phyloP scores from a whole-genome alignment of 2,888 invertebrate species.

The Adelognathus sp. region DNA sequence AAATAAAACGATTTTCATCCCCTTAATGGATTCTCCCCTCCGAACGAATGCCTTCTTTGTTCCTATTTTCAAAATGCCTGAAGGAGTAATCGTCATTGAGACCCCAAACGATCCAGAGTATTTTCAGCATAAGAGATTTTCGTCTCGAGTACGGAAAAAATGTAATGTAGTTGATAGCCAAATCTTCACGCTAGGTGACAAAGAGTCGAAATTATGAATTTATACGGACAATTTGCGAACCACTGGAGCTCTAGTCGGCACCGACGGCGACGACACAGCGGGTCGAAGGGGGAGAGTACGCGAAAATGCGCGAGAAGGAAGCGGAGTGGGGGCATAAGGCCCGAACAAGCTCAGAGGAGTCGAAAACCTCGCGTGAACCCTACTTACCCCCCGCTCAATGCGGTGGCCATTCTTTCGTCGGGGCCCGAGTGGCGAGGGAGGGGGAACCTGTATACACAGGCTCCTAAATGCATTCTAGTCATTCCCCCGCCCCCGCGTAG shows the following conservation, averaged over 20 bases:
- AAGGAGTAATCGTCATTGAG: too few relatives aligned
- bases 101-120: too few relatives aligned
- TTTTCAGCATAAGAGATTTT: too few relatives aligned
- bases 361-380: slow-evolving; percentile 81
- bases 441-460: slow-evolving; percentile 69
- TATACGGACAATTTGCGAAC: slow-evolving; percentile 80
- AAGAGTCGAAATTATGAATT: slow-evolving; percentile 59
- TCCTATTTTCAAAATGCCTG: too few relatives aligned
- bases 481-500: slow-evolving; percentile 67
- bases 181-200: too few relatives aligned
- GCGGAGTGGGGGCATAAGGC: neutral
- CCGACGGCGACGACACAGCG: slow-evolving; percentile 42
- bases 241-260: slow-evolving; percentile 79
- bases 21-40: too few relatives aligned
- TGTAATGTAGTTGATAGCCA: too few relatives aligned
- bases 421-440: slow-evolving; percentile 43
- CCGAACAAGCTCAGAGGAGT: slow-evolving; percentile 72
- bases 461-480: slow-evolving; percentile 79
- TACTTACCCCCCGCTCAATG: slow-evolving; percentile 80
- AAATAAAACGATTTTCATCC: neutral
- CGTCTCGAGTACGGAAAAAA: too few relatives aligned
- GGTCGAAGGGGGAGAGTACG: slow-evolving; percentile 3
- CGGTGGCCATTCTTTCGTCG: slow-evolving; percentile 68
- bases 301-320: slow-evolving; percentile 19
- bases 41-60: too few relatives aligned